Evolutionary conservation across 2,797 vertebrate species (phyloP).

Genomic region (Falco naumanni): DNA sequence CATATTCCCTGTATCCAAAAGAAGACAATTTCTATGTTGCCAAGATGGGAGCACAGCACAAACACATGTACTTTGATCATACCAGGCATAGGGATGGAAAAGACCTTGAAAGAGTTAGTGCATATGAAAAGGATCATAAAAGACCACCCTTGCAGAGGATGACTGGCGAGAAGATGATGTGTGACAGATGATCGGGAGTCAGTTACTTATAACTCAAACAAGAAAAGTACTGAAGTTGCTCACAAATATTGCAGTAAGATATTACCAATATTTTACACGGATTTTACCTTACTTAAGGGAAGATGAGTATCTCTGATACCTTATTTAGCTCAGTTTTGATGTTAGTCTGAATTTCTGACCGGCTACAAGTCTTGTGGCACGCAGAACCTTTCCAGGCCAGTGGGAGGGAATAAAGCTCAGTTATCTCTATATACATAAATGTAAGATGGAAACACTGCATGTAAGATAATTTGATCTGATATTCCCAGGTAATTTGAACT

Average conservation of each 20-base stretch:
- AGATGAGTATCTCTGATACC: neutral
- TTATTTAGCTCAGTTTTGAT: neutral
- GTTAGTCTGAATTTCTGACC: neutral
- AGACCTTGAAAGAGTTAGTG: slow-evolving; percentile 26
- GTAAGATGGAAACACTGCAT: neutral
- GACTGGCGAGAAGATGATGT: neutral
- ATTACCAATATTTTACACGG: neutral
- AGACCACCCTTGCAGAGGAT: slow-evolving; percentile 5
- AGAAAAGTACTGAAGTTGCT: neutral
- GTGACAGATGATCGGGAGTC: neutral
- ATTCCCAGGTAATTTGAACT: neutral
- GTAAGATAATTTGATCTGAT: neutral
- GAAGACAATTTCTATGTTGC: neutral
- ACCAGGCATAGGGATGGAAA: neutral
- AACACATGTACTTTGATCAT: slow-evolving; percentile 30
- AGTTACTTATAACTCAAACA: neutral
- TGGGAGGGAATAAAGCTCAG: neutral
- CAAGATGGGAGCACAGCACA: neutral
- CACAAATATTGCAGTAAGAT: neutral
- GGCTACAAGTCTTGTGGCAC: neutral
- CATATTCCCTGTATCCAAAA: neutral
- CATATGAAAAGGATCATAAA: neutral
- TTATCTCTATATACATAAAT: neutral
- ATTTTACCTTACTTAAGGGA: neutral
- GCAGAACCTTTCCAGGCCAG: neutral